A percentile compares a stretch with the other conserved stretches of the same genome.
phyloP scores from a whole-genome alignment of 1,140 invertebrate species.

The Glossosoma conforme region DNA sequence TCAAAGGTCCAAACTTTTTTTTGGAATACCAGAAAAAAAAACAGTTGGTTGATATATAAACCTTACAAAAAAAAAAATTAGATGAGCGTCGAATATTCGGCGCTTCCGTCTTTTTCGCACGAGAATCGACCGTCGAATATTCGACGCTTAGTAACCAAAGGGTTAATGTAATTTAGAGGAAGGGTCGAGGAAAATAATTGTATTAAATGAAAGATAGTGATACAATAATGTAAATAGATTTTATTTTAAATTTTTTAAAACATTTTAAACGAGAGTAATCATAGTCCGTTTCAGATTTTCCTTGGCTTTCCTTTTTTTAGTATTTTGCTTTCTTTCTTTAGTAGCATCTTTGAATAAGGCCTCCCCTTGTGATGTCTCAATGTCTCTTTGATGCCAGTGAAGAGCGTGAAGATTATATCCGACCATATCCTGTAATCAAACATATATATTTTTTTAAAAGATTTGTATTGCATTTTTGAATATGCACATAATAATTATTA shows the following conservation, averaged over 20 bases:
- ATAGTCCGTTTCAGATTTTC: conserved; percentile 63
- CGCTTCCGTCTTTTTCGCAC: too few relatives aligned
- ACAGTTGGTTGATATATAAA: too few relatives aligned
- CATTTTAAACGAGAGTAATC: conserved; percentile 37
- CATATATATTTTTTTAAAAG: conserved; percentile 27
- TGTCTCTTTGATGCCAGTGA: conserved; percentile 65
- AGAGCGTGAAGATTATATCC: conserved; percentile 87
- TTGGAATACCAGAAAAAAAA: too few relatives aligned
- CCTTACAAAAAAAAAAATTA: too few relatives aligned
- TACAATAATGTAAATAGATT: conserved; percentile 6
- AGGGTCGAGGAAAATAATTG: background rate
- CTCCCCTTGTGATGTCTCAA: conserved; percentile 77
- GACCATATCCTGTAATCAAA: conserved; percentile 70
- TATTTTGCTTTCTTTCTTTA: conserved; percentile 57
- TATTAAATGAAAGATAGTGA: conserved; percentile 2
- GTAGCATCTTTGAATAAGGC: conserved; percentile 81
- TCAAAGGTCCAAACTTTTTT: too few relatives aligned
- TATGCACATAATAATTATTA: background rate
- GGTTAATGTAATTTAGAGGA: too few relatives aligned
- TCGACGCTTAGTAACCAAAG: too few relatives aligned
- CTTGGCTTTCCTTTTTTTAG: conserved; percentile 63
- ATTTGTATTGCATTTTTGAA: conserved; percentile 8
- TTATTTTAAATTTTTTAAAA: conserved; percentile 9
- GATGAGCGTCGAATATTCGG: too few relatives aligned
- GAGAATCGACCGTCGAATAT: too few relatives aligned